Conservation (phyloP, 2,888 invertebrate genomes). For the Augochlorella aurata region DNA sequence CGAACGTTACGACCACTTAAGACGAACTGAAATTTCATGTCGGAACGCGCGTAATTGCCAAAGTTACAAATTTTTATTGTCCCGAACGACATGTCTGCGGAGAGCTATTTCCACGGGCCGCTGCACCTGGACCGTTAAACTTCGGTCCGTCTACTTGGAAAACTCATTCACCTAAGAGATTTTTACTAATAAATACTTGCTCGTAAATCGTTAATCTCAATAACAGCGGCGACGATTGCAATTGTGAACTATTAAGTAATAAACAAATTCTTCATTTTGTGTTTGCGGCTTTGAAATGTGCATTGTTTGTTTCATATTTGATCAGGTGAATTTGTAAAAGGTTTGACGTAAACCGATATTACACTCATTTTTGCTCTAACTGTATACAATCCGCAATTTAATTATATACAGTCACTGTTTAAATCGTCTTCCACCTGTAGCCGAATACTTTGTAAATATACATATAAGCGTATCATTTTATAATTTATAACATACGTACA, state of each 20-base stretch:
- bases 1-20: background rate
- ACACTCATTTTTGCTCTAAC: no score
- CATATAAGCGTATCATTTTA: no score
- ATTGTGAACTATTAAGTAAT: background rate
- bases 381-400: no score
- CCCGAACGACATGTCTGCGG: background rate
- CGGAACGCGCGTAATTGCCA: background rate
- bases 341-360: no score
- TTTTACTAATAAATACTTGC: background rate
- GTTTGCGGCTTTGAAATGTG: no score
- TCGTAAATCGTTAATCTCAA: background rate
- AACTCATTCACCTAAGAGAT: background rate
- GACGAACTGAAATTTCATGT: background rate
- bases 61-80: constrained; percentile 5
- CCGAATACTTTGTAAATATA: no score
- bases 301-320: no score
- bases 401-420: no score
- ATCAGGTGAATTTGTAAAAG: no score
- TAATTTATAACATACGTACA: no score
- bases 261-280: background rate
- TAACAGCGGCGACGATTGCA: background rate
- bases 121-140: background rate
- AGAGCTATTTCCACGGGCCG: background rate
- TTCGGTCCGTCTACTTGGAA: background rate
- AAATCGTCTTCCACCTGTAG: no score